A percentile compares a stretch with the other conserved stretches of the same genome.
Evolutionary conservation across 2,888 invertebrate species (phyloP).

Genomic region (Thysanoteuthis rhombus): DNA sequence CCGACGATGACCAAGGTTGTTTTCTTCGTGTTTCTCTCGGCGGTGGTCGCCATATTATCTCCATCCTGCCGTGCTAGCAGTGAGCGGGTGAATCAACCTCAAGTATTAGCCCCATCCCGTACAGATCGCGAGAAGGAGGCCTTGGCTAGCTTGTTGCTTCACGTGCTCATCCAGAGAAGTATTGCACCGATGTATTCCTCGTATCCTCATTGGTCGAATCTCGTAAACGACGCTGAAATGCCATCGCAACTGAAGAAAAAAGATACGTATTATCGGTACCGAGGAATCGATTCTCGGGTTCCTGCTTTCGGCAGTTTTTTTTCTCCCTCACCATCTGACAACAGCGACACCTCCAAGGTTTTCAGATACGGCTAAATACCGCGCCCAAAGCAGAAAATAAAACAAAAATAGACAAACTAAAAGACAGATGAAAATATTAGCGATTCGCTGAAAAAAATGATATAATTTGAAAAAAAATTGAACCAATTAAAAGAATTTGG

Average conservation of each 20-base stretch:
- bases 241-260: background rate
- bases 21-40: background rate
- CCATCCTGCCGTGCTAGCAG: background rate
- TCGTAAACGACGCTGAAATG: background rate
- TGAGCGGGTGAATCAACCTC: background rate
- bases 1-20: background rate
- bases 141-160: background rate
- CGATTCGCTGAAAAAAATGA: background rate
- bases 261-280: background rate
- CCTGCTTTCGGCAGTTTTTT: background rate
- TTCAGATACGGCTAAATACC: background rate
- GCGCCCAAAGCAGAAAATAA: background rate
- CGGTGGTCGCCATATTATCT: background rate
- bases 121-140: background rate
- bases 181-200: background rate
- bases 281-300: background rate
- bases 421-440: background rate
- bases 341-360: background rate
- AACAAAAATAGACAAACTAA: background rate
- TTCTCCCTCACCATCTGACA: background rate
- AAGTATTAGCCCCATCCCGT: background rate
- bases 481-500: background rate
- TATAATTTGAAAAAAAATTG: background rate
- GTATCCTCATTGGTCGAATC: background rate
- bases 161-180: slow-evolving; percentile 12